These are phyloP conservation scores for Malurus splendens DNA, from an alignment of 2,797 vertebrate species.

Conservation along the genomic window DNA sequence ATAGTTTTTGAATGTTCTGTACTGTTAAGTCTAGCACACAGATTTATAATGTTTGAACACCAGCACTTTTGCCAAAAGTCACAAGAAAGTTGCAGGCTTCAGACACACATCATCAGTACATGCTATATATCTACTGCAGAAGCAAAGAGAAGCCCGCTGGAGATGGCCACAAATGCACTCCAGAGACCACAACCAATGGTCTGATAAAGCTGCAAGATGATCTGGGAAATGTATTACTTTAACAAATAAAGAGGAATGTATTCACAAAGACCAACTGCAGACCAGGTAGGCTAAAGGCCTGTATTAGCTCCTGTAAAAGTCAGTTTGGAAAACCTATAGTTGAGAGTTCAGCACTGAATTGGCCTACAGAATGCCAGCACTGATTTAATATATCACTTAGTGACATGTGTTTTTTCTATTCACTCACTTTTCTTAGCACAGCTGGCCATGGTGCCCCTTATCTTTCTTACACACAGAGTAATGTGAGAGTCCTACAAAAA, in stretches of 20 bases:
- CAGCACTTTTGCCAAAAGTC: slow-evolving; percentile 31
- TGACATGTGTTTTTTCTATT: not conserved
- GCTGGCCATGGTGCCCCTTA: not conserved
- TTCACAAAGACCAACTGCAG: not conserved
- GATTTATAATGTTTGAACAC: slow-evolving; percentile 41
- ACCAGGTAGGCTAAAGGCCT: not conserved
- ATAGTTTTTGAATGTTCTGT: slow-evolving; percentile 22
- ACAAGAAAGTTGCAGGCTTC: slow-evolving; percentile 36
- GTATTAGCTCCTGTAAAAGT: not conserved
- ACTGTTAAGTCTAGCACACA: slow-evolving; percentile 24
- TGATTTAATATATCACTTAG: not conserved
- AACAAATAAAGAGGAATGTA: not conserved
- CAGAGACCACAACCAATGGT: not conserved
- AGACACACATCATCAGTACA: slow-evolving; percentile 18
- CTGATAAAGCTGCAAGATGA: not conserved
- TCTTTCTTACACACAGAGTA: not conserved
- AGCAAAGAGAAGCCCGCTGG: not conserved
- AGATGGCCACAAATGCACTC: not conserved
- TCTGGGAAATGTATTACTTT: slow-evolving; percentile 1
- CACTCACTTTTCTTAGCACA: not conserved
- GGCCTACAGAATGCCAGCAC: not conserved
- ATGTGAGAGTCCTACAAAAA: not conserved
- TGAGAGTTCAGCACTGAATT: not conserved
- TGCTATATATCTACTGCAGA: slow-evolving; percentile 2
- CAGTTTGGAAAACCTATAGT: not conserved